phyloP scores from a whole-genome alignment of 2,797 vertebrate species.

The Lagorchestes hirsutus region DNA sequence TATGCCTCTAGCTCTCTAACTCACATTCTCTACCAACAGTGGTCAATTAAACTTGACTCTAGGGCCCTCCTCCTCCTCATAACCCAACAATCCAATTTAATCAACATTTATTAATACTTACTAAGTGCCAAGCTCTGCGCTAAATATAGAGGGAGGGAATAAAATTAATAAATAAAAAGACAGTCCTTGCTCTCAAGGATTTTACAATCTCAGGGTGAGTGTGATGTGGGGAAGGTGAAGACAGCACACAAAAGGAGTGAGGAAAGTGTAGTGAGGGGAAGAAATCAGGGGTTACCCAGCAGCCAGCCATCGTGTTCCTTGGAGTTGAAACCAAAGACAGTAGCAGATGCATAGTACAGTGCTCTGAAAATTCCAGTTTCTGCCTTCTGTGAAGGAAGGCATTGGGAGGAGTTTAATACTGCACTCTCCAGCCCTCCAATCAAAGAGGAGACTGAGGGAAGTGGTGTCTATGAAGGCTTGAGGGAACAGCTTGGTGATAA shows the following conservation, averaged over 20 bases:
- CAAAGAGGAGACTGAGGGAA: not conserved
- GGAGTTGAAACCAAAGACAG: not conserved
- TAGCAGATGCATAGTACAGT: not conserved
- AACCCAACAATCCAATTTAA: not conserved
- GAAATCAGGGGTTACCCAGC: not conserved
- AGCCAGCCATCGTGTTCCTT: not conserved
- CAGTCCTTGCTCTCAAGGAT: not conserved
- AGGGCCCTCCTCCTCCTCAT: not conserved
- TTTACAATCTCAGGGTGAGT: not conserved
- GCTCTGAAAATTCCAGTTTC: not conserved
- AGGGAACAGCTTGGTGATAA: not conserved
- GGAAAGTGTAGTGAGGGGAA: not conserved
- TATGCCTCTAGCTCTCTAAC: not conserved
- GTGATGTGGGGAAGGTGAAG: not conserved
- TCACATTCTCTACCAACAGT: not conserved
- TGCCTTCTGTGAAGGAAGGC: not conserved
- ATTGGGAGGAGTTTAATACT: not conserved
- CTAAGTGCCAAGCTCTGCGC: not conserved
- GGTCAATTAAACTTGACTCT: not conserved
- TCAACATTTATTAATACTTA: not conserved
- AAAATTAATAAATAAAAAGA: not conserved
- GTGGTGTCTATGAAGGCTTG: not conserved
- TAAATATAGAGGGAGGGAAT: not conserved
- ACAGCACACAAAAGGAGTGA: not conserved
- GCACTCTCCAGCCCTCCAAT: not conserved